Conservation (phyloP, 2,113 vertebrate genomes). For the Platichthys stellatus region DNA sequence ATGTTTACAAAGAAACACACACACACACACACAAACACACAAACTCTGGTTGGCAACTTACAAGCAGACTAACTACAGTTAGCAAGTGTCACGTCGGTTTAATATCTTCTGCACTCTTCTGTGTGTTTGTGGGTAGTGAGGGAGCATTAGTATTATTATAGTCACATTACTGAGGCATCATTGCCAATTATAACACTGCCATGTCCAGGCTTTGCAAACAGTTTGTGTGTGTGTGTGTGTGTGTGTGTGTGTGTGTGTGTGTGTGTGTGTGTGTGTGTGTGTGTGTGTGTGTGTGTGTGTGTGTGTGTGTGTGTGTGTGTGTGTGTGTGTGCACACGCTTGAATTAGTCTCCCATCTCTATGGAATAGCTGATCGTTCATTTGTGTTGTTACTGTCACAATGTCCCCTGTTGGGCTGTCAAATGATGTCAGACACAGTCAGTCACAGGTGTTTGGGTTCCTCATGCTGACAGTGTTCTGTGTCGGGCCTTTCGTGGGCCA, state of each 20-base stretch:
- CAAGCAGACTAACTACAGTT: not conserved
- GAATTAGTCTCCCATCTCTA: conserved; percentile 25
- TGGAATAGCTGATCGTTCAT: conserved; percentile 41
- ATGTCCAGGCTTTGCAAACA: conserved; percentile 19
- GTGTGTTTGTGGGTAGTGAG: conserved; percentile 2
- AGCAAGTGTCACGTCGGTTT: not conserved
- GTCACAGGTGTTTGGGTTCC: conserved; percentile 51
- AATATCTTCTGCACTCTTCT: not conserved
- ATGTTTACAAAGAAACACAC: too few relatives aligned
- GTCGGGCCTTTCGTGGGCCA: conserved; percentile 29
- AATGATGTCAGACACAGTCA: conserved; percentile 38
- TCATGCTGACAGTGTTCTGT: conserved; percentile 28
- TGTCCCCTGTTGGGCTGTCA: conserved; percentile 29
- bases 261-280: conserved; percentile 9
- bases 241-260: conserved; percentile 8
- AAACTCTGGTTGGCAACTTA: not conserved
- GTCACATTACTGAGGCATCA: conserved; percentile 42
- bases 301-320: conserved; percentile 19
- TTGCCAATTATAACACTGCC: conserved; percentile 27
- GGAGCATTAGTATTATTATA: conserved; percentile 29
- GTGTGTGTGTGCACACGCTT: conserved; percentile 8
- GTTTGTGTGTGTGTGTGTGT: conserved; percentile 18
- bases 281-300: not conserved
- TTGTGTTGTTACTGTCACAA: conserved; percentile 37
- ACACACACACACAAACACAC: not conserved